Percentiles rank a stretch among this genome's conserved stretches.
Evolutionary conservation across 2,888 invertebrate genomes (phyloP).

Genomic region (Drosophila maculinotata): DNA sequence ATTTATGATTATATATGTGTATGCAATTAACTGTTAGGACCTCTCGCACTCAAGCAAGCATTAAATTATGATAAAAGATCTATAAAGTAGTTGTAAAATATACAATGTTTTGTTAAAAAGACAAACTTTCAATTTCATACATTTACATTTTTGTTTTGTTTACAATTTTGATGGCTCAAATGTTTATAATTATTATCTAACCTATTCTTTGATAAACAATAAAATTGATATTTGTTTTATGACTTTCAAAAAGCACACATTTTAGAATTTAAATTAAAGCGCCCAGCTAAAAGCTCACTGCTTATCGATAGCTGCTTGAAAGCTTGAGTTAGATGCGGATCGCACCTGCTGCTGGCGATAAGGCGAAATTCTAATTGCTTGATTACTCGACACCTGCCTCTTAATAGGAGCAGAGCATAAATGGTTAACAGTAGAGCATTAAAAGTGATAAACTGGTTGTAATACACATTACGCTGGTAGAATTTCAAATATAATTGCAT

Average conservation of each 20-base stretch:
- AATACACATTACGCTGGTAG: neutral
- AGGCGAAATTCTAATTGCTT: neutral
- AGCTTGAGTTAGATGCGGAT: constrained; percentile 3
- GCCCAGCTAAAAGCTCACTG: constrained; percentile 1
- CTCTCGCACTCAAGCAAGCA: constrained; percentile 11
- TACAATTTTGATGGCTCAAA: constrained; percentile 17
- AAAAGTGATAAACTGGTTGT: neutral
- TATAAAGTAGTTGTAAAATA: constrained; percentile 6
- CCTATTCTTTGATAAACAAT: constrained; percentile 32
- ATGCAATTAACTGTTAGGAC: constrained; percentile 36
- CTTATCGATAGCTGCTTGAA: constrained; percentile 26
- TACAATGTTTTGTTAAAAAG: constrained; percentile 30
- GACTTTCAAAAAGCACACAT: neutral
- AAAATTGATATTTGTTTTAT: constrained; percentile 37
- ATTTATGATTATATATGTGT: constrained; percentile 30
- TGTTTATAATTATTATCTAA: constrained; percentile 14
- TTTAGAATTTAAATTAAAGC: neutral
- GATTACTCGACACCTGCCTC: constrained; percentile 30
- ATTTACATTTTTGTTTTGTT: constrained; percentile 53
- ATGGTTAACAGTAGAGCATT: neutral
- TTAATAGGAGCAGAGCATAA: neutral
- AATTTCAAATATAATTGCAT: constrained; percentile 5
- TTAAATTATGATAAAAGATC: constrained; percentile 11
- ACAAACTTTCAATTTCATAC: constrained; percentile 22
- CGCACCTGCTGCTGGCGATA: constrained; percentile 10